phyloP scores from a whole-genome alignment of 2,888 invertebrate species.

The Ceraclea dissimilis region DNA sequence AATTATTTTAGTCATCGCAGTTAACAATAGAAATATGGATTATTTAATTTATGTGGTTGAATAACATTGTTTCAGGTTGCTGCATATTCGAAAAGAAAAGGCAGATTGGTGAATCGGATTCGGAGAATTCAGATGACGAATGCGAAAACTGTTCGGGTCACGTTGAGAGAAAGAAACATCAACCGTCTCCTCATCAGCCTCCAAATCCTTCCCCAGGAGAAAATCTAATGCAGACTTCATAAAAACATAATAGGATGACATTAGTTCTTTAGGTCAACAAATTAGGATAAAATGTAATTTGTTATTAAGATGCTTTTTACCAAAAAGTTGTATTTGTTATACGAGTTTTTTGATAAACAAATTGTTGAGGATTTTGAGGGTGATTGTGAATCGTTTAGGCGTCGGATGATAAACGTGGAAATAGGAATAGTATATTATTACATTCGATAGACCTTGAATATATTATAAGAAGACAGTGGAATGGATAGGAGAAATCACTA shows the following conservation, averaged over 20 bases:
- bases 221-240: slow-evolving; percentile 2
- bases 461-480: too few species aligned
- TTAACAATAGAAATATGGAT: too few species aligned
- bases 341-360: too few species aligned
- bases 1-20: too few species aligned
- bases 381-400: too few species aligned
- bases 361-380: too few species aligned
- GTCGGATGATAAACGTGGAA: too few species aligned
- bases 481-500: too few species aligned
- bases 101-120: slow-evolving; percentile 82
- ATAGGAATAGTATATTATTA: too few species aligned
- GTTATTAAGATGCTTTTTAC: not conserved
- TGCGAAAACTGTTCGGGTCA: slow-evolving; percentile 84
- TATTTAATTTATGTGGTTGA: too few species aligned
- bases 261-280: slow-evolving; percentile 7
- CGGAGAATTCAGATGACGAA: slow-evolving; percentile 73
- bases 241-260: not conserved
- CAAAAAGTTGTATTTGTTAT: too few species aligned
- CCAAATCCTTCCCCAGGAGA: not conserved
- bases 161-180: slow-evolving; percentile 53
- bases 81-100: slow-evolving; percentile 91
- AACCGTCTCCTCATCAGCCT: not conserved
- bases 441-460: too few species aligned
- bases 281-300: not conserved
- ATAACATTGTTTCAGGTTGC: slow-evolving; percentile 77